Conservation (phyloP, 2,113 vertebrate species). For the Ranitomeya variabilis region DNA sequence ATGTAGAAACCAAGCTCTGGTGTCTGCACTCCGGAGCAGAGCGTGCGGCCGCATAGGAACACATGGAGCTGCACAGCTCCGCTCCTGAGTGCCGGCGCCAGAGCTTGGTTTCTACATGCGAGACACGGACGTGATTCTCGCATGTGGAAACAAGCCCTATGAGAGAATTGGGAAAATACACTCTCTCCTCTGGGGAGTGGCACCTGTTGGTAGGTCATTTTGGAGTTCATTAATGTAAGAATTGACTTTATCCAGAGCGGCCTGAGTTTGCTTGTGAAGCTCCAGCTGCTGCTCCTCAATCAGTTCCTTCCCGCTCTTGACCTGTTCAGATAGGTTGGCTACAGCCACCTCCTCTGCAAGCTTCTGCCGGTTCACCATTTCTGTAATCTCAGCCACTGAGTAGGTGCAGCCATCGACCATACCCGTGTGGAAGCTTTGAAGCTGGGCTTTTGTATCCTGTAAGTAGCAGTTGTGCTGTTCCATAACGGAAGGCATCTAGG, state of each 20-base stretch:
- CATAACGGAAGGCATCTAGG: constrained; percentile 61
- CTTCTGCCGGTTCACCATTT: constrained; percentile 61
- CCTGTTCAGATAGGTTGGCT: constrained; percentile 64
- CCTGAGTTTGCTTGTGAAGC: constrained; percentile 68
- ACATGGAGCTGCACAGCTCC: too few relatives aligned
- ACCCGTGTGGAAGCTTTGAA: constrained; percentile 73
- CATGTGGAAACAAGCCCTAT: too few relatives aligned
- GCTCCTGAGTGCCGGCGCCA: too few relatives aligned
- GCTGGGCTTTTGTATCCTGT: constrained; percentile 64
- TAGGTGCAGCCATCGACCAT: constrained; percentile 66
- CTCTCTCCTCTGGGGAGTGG: constrained; percentile 85
- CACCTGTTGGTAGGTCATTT: constrained; percentile 85
- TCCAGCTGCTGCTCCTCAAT: constrained; percentile 69
- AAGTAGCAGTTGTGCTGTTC: constrained; percentile 71
- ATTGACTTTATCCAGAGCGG: constrained; percentile 71
- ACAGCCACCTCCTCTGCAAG: constrained; percentile 62
- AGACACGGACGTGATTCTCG: too few relatives aligned
- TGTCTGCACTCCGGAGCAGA: too few relatives aligned
- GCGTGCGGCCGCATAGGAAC: too few relatives aligned
- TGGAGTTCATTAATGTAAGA: constrained; percentile 82
- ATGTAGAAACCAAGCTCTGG: too few relatives aligned
- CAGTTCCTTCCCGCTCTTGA: constrained; percentile 64
- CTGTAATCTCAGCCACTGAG: constrained; percentile 62
- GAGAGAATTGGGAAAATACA: constrained; percentile 81
- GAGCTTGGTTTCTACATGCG: too few relatives aligned